Percentiles rank a stretch among this genome's conserved stretches.
Evolutionary conservation across 2,888 invertebrate genomes (phyloP).

Genomic region (Cantharis rustica): DNA sequence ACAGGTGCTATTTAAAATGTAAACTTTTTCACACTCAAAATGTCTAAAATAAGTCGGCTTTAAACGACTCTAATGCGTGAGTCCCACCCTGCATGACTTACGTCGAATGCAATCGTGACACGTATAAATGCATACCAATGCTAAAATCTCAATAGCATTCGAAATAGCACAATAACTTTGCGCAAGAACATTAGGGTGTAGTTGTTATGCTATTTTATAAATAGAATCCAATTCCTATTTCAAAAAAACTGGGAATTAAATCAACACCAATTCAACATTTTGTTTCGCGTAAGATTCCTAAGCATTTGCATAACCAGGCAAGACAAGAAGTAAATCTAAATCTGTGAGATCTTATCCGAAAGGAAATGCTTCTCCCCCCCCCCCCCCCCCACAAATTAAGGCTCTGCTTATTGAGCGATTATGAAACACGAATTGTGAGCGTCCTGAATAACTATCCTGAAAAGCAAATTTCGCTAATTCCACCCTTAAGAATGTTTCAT

Average conservation of each 20-base stretch:
- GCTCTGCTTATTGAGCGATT: too few relatives aligned
- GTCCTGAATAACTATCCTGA: too few relatives aligned
- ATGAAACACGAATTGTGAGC: too few relatives aligned
- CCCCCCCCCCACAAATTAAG: too few relatives aligned
- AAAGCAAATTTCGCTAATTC: too few relatives aligned
- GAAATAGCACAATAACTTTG: not conserved
- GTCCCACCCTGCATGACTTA: slow-evolving; percentile 18
- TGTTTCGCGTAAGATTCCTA: too few relatives aligned
- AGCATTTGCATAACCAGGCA: too few relatives aligned
- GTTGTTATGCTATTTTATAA: not conserved
- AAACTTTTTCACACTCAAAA: slow-evolving; percentile 4
- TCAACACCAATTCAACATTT: not conserved
- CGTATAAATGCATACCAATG: not conserved
- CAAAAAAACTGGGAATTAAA: not conserved
- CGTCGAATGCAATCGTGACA: slow-evolving; percentile 20
- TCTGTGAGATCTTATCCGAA: too few relatives aligned
- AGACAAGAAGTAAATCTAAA: too few relatives aligned
- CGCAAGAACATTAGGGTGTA: not conserved
- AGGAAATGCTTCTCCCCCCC: too few relatives aligned
- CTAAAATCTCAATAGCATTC: not conserved
- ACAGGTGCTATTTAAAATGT: slow-evolving; percentile 9
- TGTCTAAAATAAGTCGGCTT: slow-evolving; percentile 13
- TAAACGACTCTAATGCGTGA: slow-evolving; percentile 17
- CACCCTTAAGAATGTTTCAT: too few relatives aligned
- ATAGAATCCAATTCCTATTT: not conserved